Percentiles rank a stretch among this genome's conserved stretches.
These are phyloP conservation scores for Microhierax caerulescens DNA, from an alignment of 2,797 vertebrate species.

Conservation along the genomic window DNA sequence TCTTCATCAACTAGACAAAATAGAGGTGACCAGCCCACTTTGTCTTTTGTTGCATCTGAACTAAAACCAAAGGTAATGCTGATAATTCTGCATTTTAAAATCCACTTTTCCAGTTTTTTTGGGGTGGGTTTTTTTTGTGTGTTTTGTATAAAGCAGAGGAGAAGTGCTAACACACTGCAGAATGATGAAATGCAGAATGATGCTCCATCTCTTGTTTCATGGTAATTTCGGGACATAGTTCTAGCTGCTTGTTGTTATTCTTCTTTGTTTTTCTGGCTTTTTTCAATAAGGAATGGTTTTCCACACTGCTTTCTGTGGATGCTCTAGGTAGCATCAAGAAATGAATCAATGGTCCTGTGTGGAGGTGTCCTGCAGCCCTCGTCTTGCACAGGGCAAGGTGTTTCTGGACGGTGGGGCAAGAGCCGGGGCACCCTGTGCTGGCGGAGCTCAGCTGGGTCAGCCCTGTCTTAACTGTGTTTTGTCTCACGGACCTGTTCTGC, in stretches of 20 bases:
- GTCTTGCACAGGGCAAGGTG: fast-evolving
- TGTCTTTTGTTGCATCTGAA: background rate
- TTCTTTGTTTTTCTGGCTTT: background rate
- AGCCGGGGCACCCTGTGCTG: fast-evolving
- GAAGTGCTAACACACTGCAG: background rate
- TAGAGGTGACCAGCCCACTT: background rate
- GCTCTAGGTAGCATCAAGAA: background rate
- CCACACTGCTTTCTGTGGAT: background rate
- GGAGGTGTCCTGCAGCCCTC: background rate
- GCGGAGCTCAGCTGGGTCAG: background rate
- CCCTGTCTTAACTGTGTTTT: background rate
- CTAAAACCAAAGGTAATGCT: background rate
- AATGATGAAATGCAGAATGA: background rate
- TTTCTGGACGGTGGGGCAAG: fast-evolving
- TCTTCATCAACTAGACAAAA: fast-evolving
- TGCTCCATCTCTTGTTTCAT: background rate
- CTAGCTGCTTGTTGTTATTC: background rate
- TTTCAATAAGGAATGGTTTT: background rate
- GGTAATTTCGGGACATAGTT: background rate
- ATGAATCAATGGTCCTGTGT: no score
- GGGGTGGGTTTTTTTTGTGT: no score
- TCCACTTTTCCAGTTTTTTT: background rate
- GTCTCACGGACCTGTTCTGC: background rate
- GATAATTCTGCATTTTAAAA: background rate
- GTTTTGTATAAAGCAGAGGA: background rate